Evolutionary conservation across 2,888 invertebrate genomes (phyloP), one percentile per base, ranked within the genome.

Genomic region (Iselma pallidipennis): DNA sequence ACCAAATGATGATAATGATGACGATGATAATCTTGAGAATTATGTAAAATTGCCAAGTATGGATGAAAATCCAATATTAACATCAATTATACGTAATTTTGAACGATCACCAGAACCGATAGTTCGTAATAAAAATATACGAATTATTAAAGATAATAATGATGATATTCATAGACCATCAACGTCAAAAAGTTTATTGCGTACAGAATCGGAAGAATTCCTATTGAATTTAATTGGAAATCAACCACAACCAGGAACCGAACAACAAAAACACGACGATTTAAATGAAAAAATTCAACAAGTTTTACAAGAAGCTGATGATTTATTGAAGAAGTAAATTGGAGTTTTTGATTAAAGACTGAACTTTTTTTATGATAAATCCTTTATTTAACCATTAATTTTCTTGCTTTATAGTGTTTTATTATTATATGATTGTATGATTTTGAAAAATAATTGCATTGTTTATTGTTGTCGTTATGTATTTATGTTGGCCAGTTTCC

Each of bases 31-130:
- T n/a, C 60, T 42, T 9, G 37, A 65, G 2, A 31, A 61, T 33
- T 57, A 67, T 14, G 59, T 64, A 5, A 48, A 62, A n/a, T 51
- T 68, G 9, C 68, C 66, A 2, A 66, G 58, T 33, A 66, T 68
- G 68, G 68, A 68, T 16, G 66, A 66, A 28, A 62, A 45, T 51
- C 68, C 68, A 5, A 68, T 68, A 49, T 33, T 66, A 31, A 64
- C 62, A 53, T 68, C 68, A 16, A 68, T 66, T n/a, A 60, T 64
- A 26, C 59, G 55, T 25, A 68, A 68, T 55, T 61, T 68, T 2
- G 58, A 68, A 23, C 49, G 31, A 21, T 62, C 62, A 1, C 63
- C 64, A 1, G 64, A 66, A 9, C 63, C 66, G 9, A 55, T 61
- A 1, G 1, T 16, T 4, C 19, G 12, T 9, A 23, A 31, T n/a